Evolutionary conservation across 2,888 invertebrate species (phyloP), one percentile per base, ranked within the genome.

Genomic region (Aleiodes leptofemur): DNA sequence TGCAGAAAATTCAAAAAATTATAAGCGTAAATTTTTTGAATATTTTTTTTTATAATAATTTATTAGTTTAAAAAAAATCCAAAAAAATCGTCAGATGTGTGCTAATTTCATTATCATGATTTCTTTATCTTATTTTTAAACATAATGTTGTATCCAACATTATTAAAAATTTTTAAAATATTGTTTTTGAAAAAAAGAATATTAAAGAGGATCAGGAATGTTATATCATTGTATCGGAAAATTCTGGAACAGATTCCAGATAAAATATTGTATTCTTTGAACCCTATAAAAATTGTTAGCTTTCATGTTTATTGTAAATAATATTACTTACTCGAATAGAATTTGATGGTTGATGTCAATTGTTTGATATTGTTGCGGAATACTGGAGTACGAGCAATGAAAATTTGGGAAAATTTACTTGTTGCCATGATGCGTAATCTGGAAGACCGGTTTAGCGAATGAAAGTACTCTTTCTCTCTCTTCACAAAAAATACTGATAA

Each of bases 251-350:
- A 61, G 59, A 64, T 5, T 23, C 38, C 50, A 16, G 16, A 16
- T 13, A 14, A 64, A 53, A 61, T 13, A 14, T 55, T 71, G 38
- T 29, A 48, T 34, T 55, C 4, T 16, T 50, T 57, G 6, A 69
- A 56, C 43, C n/a, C 4, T 38, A 71, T 31, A 55, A 11, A 43
- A 57, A 71, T 31, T 48, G n/a, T 56, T 3, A 34, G 16, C 11
- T 5, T 3, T n/a, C 5, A 57, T 38, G 5, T 9, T 11, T 64
- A 13, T n/a, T n/a, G 5, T 11, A 23, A 23, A 48, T 43, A 8
- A 9, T 38, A 70, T 68, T 79, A 86, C 86, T 86, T 68, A 86
- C 86, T 72, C 3, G 86, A 86, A 72, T 86, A 86, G 70, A 82
- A 86, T 76, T 83, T 86, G 69, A 83, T 77, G 6, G 80, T 69